Evolutionary conservation across 2,113 vertebrate species (phyloP), one percentile per base, ranked within the genome.

Genomic region (Pangasianodon gigas): DNA sequence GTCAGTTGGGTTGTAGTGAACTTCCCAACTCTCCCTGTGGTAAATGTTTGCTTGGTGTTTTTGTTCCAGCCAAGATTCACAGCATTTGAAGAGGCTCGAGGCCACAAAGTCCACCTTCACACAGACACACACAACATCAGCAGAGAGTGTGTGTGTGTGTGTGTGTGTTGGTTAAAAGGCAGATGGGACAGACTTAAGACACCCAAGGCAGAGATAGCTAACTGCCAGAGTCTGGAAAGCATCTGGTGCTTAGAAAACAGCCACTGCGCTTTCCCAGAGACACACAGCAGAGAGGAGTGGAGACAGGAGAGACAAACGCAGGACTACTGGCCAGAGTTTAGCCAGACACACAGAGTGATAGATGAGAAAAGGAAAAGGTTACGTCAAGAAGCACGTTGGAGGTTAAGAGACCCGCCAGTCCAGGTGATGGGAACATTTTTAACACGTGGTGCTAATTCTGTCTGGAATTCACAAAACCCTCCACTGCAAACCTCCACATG

Each of bases 171-270:
- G 74, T 86, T 29, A 56, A 74, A 88, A 85, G 82, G 86, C 86
- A 80, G 86, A 75, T 84, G 83, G 41, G n/a, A 71, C 58, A 91
- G 84, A 89, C 69, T 84, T 87, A 89, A 90, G 89, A 91, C 86
- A 86, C 77, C 51, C 81, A 54, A 74, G 62, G 80, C 87, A 89
- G 81, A 14, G 46, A 52, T 87, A 85, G 90, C 87, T 87, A 90
- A 92, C 87, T 91, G 88, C 52, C 51, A 29, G 89, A 67, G 88
- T 88, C 89, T 92, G 89, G 87, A 90, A 84, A 90, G 81, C 89
- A 90, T 92, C 84, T 82, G 89, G 32, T 58, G 74, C 29, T 44
- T 75, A 74, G 77, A 88, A 92, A 83, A 82, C 86, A 91, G 84
- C 69, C 69, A 65, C 65, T 41, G 67, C 32, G 84, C 74, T 89